These are phyloP conservation scores for Boloria selene DNA, from an alignment of 2,888 invertebrate species.

Conservation along the genomic window DNA sequence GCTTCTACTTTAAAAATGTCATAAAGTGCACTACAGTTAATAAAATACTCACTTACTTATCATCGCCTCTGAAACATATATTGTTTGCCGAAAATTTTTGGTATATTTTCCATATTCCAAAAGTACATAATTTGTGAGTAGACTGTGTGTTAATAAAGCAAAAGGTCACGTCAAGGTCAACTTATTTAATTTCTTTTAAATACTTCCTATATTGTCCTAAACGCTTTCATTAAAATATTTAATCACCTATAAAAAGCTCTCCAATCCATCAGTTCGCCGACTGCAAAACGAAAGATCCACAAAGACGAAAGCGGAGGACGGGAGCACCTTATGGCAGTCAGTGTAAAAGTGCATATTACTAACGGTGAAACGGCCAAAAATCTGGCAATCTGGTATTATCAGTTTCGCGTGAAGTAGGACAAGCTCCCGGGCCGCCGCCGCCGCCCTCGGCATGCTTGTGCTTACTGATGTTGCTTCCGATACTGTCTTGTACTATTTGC, in stretches of 20 bases:
- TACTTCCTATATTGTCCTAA: neutral
- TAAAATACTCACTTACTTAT: too few species aligned
- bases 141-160: too few species aligned
- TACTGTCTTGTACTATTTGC: neutral
- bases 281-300: constrained; percentile 3
- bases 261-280: neutral
- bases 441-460: neutral
- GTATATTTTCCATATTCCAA: too few species aligned
- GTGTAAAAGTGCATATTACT: constrained; percentile 1
- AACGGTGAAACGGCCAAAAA: constrained; percentile 10
- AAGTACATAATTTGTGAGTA: too few species aligned
- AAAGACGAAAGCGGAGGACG: neutral
- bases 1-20: neutral
- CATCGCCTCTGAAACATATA: too few species aligned
- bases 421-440: constrained; percentile 4
- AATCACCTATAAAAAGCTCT: neutral
- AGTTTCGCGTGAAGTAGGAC: constrained; percentile 1
- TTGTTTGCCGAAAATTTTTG: too few species aligned
- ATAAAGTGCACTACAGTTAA: neutral
- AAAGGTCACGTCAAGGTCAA: too few species aligned
- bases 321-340: neutral
- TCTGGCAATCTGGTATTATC: constrained; percentile 6
- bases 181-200: too few species aligned
- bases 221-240: neutral
- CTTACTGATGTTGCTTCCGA: neutral